Evolutionary conservation across 2,888 invertebrate species (phyloP).

Genomic region (Calameuta filiformis): DNA sequence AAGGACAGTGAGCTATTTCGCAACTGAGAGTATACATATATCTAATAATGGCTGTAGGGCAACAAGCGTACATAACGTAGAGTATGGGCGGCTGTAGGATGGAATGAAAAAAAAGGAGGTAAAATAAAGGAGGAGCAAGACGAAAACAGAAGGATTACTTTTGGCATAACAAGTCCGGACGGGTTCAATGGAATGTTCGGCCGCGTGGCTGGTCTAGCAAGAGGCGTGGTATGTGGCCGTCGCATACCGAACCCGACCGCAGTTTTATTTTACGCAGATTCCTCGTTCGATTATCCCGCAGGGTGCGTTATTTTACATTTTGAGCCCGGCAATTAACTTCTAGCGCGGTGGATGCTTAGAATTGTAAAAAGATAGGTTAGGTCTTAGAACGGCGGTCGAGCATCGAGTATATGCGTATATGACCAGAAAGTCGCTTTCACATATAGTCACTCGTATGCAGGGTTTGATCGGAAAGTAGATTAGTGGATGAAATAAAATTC

Average conservation of each 20-base stretch:
- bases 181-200: slow-evolving; percentile 48
- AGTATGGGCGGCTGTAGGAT: not conserved
- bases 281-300: slow-evolving; percentile 6
- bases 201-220: slow-evolving; percentile 44
- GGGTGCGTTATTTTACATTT: slow-evolving; percentile 3
- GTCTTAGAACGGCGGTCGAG: not conserved
- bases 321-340: slow-evolving; percentile 13
- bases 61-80: not conserved
- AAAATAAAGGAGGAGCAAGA: slow-evolving; percentile 20
- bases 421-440: not conserved
- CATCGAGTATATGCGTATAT: not conserved
- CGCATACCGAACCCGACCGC: slow-evolving; percentile 37
- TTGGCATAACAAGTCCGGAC: slow-evolving; percentile 28
- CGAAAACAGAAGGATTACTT: slow-evolving; percentile 19
- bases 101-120: slow-evolving; percentile 7
- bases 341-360: not conserved
- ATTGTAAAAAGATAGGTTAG: not conserved
- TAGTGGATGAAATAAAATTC: not conserved
- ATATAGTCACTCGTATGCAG: not conserved
- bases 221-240: slow-evolving; percentile 47
- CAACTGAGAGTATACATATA: not conserved
- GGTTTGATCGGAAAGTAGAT: not conserved
- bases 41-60: not conserved
- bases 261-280: slow-evolving; percentile 35
- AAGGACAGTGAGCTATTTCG: not conserved